phyloP scores from a whole-genome alignment of 2,888 invertebrate species.

The Formica aserva region DNA sequence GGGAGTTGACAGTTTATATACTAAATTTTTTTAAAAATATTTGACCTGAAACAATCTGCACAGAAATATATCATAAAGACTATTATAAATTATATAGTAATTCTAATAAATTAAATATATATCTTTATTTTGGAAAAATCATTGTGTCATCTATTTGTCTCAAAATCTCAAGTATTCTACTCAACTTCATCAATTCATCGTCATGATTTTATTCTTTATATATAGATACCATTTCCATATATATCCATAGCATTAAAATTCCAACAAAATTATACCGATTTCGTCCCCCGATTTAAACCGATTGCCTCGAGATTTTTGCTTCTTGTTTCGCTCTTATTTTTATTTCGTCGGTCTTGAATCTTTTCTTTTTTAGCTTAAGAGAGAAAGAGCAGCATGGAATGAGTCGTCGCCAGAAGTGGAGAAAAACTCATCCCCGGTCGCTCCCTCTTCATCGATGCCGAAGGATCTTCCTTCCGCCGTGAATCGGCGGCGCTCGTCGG shows the following conservation, averaged over 20 bases:
- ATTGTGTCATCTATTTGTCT: neutral
- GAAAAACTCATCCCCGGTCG: constrained; percentile 22
- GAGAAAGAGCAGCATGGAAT: constrained; percentile 40
- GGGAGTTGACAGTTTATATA: neutral
- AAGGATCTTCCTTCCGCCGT: constrained; percentile 47
- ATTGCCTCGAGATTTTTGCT: constrained; percentile 30
- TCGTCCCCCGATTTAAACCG: neutral
- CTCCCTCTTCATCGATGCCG: constrained; percentile 35
- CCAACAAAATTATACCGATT: neutral
- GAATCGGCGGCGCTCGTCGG: constrained; percentile 55
- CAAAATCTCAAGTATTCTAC: neutral
- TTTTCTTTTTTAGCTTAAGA: constrained; percentile 8
- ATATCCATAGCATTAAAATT: neutral
- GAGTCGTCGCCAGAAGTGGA: constrained; percentile 22
- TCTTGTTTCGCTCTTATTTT: constrained; percentile 37
- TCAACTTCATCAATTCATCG: neutral
- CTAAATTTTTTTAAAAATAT: neutral
- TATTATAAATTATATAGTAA: neutral
- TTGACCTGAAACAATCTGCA: neutral
- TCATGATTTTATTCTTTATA: neutral
- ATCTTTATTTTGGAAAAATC: neutral
- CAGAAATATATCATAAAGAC: neutral
- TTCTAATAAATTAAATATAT: neutral
- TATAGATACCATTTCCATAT: neutral
- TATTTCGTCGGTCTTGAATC: constrained; percentile 9